These are phyloP conservation scores for Thymallus thymallus DNA, from an alignment of 2,113 vertebrate genomes.

Conservation along the genomic window DNA sequence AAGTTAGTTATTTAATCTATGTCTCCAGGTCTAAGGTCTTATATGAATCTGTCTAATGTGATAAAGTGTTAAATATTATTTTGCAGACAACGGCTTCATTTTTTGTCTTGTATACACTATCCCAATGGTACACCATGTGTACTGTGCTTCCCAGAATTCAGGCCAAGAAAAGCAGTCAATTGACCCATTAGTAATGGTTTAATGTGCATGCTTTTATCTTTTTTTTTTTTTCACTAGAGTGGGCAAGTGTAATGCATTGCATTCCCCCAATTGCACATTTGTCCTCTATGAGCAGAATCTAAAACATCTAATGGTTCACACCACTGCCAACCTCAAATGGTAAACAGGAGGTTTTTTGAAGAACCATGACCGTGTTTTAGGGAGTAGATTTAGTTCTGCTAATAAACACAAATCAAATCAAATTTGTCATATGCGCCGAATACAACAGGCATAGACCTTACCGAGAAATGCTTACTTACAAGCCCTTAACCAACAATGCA, in stretches of 20 bases:
- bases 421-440: too few relatives aligned
- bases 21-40: neutral
- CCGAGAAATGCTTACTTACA: too few relatives aligned
- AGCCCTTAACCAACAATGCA: too few relatives aligned
- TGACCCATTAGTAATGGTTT: constrained; percentile 42
- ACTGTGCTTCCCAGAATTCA: constrained; percentile 43
- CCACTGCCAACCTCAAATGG: neutral
- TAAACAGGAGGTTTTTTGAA: neutral
- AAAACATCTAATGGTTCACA: constrained; percentile 22
- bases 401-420: too few relatives aligned
- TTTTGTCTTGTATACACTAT: constrained; percentile 13
- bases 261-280: neutral
- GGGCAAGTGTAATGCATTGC: neutral
- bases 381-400: too few relatives aligned
- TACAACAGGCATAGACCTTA: too few relatives aligned
- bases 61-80: neutral
- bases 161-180: constrained; percentile 33
- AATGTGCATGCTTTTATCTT: constrained; percentile 32
- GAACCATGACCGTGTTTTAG: too few relatives aligned
- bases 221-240: neutral
- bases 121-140: constrained; percentile 21
- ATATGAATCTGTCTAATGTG: neutral
- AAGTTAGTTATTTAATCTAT: neutral
- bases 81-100: neutral
- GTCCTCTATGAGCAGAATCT: neutral